Evolutionary conservation across 2,888 invertebrate species (phyloP), one percentile per base, ranked within the genome.

Genomic region (Polylopha cassiicola): DNA sequence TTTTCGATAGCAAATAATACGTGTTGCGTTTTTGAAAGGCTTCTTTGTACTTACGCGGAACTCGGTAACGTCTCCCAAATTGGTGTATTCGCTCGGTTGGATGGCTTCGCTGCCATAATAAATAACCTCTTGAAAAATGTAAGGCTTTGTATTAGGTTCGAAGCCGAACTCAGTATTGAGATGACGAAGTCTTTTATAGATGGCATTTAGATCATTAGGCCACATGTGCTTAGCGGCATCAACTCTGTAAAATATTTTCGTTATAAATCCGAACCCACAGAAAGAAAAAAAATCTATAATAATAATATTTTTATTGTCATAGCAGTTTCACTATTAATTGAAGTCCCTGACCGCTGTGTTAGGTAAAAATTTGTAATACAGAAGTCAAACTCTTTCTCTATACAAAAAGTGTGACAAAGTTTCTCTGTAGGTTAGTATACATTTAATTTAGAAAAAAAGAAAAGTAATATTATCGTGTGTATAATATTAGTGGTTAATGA

Each of bases 151-250:
- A 17, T 88, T 86, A 0, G 73, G 53, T 0, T 82, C 60, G 50
- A 93, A 94, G 2, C 90, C 91, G 44, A 89, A 87, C 0, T 75
- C 61, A 0, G 82, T 82, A 49, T 88, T 90, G 16, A 92, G 66
- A 61, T 90, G 65, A 3, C 88, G 77, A 3, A 90, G 58, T 11
- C 84, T 70, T 0, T 76, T 77, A 55, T 90, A 91, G 44, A 95
- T 92, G n/a, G 62, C 65, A 45, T 81, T 58, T 15, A 96, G 73
- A 68, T 96, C 94, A 2, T 66, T 63, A 0, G 95, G 92, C 85
- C 89, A 90, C 89, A 92, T 92, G 61, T 92, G 92, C 55, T 92
- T 92, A 0, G 91, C 91, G 14, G 92, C 92, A 62, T 93, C 93
- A 3, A 93, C 86, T 49, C 92, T 89, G 65, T 89, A 93, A 36